Evolutionary conservation across 1,140 invertebrate species (phyloP).

Genomic region (Pomacea maculata): DNA sequence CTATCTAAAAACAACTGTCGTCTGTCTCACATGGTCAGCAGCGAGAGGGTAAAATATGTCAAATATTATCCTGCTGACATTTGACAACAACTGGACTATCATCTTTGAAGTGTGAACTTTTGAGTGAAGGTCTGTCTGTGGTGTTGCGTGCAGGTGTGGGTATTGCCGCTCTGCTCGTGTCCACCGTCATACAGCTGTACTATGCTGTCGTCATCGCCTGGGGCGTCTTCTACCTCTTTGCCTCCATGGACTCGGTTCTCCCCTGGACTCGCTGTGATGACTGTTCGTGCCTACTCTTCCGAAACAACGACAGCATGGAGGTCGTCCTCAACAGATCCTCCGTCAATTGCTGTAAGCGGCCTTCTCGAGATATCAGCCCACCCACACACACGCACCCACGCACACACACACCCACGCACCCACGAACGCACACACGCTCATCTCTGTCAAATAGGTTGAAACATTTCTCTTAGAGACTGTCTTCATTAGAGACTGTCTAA

Average conservation of each 20-base stretch:
- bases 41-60: neutral
- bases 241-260: conserved; percentile 53
- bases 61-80: conserved; percentile 2
- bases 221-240: conserved; percentile 62
- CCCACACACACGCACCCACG: fast-evolving
- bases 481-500: too few species aligned
- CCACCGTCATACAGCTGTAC: conserved; percentile 64
- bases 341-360: conserved; percentile 23
- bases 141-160: conserved; percentile 74
- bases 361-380: neutral
- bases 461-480: too few species aligned
- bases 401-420: too few species aligned
- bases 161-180: conserved; percentile 73
- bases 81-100: neutral
- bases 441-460: too few species aligned
- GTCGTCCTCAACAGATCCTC: conserved; percentile 4
- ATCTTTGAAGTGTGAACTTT: neutral
- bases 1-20: neutral
- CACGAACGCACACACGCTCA: too few species aligned
- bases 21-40: neutral
- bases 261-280: conserved; percentile 58
- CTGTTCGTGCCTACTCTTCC: conserved; percentile 44
- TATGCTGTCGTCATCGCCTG: conserved; percentile 67
- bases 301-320: neutral
- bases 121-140: neutral